These are phyloP conservation scores for Frieseomelitta varia DNA, from an alignment of 1,140 invertebrate genomes.

Conservation along the genomic window DNA sequence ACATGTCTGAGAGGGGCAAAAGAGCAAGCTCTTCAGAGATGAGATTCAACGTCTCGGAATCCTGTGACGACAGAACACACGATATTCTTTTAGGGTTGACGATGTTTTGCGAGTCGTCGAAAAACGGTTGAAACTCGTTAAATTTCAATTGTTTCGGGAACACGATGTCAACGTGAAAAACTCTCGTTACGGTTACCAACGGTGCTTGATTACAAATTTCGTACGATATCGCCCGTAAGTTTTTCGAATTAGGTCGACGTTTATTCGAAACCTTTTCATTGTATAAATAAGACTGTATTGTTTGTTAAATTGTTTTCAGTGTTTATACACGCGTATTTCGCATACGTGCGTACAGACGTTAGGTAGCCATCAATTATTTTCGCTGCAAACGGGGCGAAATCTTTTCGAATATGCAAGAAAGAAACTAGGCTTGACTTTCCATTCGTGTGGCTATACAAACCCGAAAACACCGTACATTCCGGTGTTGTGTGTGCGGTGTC, in stretches of 20 bases:
- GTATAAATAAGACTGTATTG: conserved; percentile 16
- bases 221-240: too few relatives aligned
- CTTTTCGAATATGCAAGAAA: background rate
- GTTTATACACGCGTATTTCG: background rate
- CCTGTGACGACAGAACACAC: conserved; percentile 32
- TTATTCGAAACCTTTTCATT: conserved; percentile 8
- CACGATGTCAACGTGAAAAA: too few relatives aligned
- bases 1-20: conserved; percentile 55
- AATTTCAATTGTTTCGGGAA: background rate
- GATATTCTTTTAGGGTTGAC: conserved; percentile 51
- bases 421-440: conserved; percentile 19
- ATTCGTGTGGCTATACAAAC: conserved; percentile 1
- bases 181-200: background rate
- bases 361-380: background rate
- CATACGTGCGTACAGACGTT: too few relatives aligned
- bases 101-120: background rate
- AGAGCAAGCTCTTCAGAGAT: conserved; percentile 47
- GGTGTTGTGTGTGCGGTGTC: background rate
- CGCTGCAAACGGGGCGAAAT: background rate
- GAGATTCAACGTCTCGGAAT: conserved; percentile 56
- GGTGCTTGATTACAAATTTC: background rate
- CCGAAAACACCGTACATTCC: conserved; percentile 2
- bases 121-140: background rate
- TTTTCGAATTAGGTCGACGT: background rate
- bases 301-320: background rate